Evolutionary conservation across 1,140 invertebrate species (phyloP), one percentile per base, ranked within the genome.

Genomic region (Oryzaephilus surinamensis): DNA sequence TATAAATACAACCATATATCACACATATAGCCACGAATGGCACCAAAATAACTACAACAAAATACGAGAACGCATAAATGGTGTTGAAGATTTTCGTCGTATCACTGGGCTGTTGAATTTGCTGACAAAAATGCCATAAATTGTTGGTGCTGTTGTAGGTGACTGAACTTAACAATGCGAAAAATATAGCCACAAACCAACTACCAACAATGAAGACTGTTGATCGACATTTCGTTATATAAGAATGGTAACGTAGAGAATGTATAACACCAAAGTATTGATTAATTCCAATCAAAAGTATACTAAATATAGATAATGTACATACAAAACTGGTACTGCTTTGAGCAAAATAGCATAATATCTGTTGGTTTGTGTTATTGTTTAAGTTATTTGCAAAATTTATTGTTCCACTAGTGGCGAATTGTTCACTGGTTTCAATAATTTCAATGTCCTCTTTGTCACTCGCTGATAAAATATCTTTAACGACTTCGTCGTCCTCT

Each of bases 261-360:
- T 86, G 82, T 4, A 85, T 82, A 18, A 93, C 84, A 1, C 87
- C 88, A 45, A 83, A 80, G 61, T 88, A 90, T 51, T 90, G 81
- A 55, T 93, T 88, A 2, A 88, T 63, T 1, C 84, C 82, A 21
- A 93, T 87, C 6, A 91, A 70, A 6, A 88, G 70, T 4, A 90
- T 57, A 32, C 60, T 59, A 30, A 62, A 51, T 20, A 62, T 62
- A 11, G 70, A 71, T 1, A 67, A 65, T 8, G 71, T 67, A 27
- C 71, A 66, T 1, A 71, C 51, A 12, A 67, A 70, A 20, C 66
- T 70, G 31, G 69, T 65, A 3, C 66, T 50, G 32, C 70, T 66
- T 27, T 74, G 70, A 2, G 66, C 65, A 6, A 64, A 50, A 28
- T 64, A 62, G 46, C 73, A 74, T 48, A 66, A 32, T 6, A 48